Base-by-base conservation (phyloP, 2,797 vertebrate genomes). In the Oreochromis grahami region DNA sequence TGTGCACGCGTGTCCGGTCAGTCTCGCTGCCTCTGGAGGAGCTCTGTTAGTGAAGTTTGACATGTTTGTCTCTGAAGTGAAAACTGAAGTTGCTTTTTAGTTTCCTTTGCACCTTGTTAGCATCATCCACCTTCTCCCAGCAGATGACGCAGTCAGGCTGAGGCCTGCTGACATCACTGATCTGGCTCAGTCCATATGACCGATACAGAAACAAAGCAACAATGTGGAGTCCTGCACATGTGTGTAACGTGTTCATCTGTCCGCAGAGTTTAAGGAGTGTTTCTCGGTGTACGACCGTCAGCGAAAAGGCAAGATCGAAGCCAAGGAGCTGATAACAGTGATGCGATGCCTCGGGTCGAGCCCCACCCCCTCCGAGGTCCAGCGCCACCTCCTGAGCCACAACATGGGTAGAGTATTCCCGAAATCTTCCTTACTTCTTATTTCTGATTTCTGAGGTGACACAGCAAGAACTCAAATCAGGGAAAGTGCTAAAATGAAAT, bases 271-370 rank as follows among this genome's bases (percentile, higher is more conserved):
- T 93, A 98, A 98, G 89, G 98, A 98, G 86, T 98, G 98, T 70
- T 98, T 98, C 84, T 98, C 97, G 1, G 96, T 98, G 26, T 97
- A 98, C 0, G 98, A 98, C 94, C 97, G 96, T 82, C 96, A 95
- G 68, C 96, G 94, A 5, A 96, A 93, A 12, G 98, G 98, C 1
- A 97, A 96, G 95, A 97, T 98, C 8, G 84, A 89, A 4, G 95
- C 94, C 38, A 60, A 88, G 0, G 97, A 98, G 34, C 96, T 98
- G 82, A 89, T 98, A 82, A 95, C 88, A 0, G 97, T 97, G 82
- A 97, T 98, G 98, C 87, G 98, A 29, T 96, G 97, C 85, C 93
- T 98, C 84, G 97, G 97, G 1, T 94, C 94, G 15, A 97, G 95
- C 87, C 97, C 97, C 0, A 98, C 98, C 0, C 96, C 94, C 0